phyloP scores from a whole-genome alignment of 2,113 vertebrate genomes.

The Numenius arquata region DNA sequence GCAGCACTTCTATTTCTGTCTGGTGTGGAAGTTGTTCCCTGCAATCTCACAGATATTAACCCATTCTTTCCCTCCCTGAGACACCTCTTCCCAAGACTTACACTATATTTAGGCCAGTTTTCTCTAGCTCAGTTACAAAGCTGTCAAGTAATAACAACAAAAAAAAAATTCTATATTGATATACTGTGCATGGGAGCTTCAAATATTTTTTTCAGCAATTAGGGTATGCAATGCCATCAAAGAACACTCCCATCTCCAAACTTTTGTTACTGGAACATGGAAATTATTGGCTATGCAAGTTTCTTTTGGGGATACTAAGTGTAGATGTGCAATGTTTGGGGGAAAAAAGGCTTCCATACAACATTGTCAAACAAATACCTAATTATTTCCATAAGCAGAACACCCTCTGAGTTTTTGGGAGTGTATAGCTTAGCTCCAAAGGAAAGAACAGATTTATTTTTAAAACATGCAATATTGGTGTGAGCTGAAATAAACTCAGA shows the following conservation, averaged over 20 bases:
- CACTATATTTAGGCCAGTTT: background rate
- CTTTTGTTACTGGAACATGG: background rate
- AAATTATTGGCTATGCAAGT: background rate
- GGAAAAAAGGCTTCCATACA: background rate
- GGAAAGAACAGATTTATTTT: background rate
- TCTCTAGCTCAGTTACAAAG: background rate
- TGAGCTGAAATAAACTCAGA: background rate
- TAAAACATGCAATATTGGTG: background rate
- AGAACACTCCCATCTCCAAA: background rate
- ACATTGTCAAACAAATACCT: background rate
- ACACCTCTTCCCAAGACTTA: background rate
- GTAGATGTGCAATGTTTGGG: background rate
- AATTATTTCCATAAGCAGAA: background rate
- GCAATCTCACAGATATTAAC: background rate
- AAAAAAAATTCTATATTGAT: background rate
- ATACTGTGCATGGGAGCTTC: background rate
- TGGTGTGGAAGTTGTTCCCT: background rate
- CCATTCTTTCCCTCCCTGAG: background rate
- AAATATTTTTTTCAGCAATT: background rate
- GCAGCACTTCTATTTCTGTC: background rate
- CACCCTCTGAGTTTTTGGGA: background rate
- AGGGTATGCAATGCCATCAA: background rate
- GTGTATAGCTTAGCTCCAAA: background rate
- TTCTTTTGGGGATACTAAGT: background rate
- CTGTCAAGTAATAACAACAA: background rate